Conservation (phyloP, 2,888 invertebrate genomes). For the Polymixis flavicincta region DNA sequence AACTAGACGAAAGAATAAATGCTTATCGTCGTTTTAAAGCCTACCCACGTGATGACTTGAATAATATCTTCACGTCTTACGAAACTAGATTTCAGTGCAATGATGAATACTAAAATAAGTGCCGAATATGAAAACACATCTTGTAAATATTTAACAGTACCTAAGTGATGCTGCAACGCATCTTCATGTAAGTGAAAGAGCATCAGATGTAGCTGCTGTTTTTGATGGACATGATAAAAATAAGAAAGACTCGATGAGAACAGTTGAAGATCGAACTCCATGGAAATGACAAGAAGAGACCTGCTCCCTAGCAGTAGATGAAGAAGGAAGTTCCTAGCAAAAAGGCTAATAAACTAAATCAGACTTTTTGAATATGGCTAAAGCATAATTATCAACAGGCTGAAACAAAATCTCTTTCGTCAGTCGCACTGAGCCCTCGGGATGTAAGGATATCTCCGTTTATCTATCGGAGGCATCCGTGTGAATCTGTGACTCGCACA, state of each 20-base stretch:
- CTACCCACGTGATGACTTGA: slow-evolving; percentile 58
- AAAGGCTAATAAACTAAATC: too few relatives aligned
- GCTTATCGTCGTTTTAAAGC: slow-evolving; percentile 56
- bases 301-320: background rate
- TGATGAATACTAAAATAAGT: slow-evolving; percentile 63
- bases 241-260: background rate
- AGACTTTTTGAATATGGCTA: background rate
- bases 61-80: slow-evolving; percentile 59
- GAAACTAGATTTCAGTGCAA: slow-evolving; percentile 60
- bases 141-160: slow-evolving; percentile 33
- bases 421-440: slow-evolving; percentile 18
- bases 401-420: background rate
- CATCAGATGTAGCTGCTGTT: background rate
- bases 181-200: slow-evolving; percentile 32
- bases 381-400: too few relatives aligned
- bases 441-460: slow-evolving; percentile 75
- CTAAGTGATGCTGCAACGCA: slow-evolving; percentile 37
- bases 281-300: background rate
- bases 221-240: background rate
- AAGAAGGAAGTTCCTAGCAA: background rate
- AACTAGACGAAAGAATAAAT: slow-evolving; percentile 58
- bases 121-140: slow-evolving; percentile 25
- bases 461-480: slow-evolving; percentile 85
- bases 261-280: too few relatives aligned
- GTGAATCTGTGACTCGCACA: slow-evolving; percentile 74